Evolutionary conservation across 2,797 vertebrate species (phyloP), one percentile per base, ranked within the genome.

Genomic region (Huso huso): DNA sequence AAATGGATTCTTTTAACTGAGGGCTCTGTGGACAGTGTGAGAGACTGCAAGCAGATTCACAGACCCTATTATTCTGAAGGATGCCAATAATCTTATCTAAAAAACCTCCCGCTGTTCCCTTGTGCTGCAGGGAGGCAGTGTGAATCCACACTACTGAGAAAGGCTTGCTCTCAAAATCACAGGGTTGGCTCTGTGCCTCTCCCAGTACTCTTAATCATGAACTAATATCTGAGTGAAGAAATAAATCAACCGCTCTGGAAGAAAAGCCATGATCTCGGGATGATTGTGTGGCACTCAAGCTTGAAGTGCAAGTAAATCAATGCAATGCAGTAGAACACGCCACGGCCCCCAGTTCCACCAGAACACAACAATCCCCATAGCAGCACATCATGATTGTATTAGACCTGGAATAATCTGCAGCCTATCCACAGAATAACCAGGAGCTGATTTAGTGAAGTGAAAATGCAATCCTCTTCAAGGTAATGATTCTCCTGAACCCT

Each of bases 381-480:
- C 73, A 71, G 12, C 68, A 74, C 77, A 73, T 72, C 57, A 48
- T 67, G 71, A 72, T 83, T 83, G 81, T 82, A 85, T 80, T 79
- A 78, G 78, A 80, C 79, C 74, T 76, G 76, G 84, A 87, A 84
- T 57, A 81, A 78, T 74, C 73, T 70, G 81, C 83, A 80, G 85
- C 88, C 82, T 85, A 86, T 85, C 79, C 77, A 78, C 78, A 82
- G 76, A 75, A 75, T 79, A 78, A 78, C 79, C 81, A 75, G 72
- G 58, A 69, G 76, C 83, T 82, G 80, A 86, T 88, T 83, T 84
- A 86, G 78, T 75, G 76, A 73, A 81, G 79, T 69, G 77, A 84
- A 84, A 88, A 88, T 79, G 83, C 83, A 87, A 87, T 86, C 82
- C 80, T 83, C 77, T 84, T 83, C 77, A 80, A 85, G 82, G 84